Percentiles rank a stretch among this genome's conserved stretches.
Conservation (phyloP, 2,113 vertebrate species). For the Oxyura jamaicensis region DNA sequence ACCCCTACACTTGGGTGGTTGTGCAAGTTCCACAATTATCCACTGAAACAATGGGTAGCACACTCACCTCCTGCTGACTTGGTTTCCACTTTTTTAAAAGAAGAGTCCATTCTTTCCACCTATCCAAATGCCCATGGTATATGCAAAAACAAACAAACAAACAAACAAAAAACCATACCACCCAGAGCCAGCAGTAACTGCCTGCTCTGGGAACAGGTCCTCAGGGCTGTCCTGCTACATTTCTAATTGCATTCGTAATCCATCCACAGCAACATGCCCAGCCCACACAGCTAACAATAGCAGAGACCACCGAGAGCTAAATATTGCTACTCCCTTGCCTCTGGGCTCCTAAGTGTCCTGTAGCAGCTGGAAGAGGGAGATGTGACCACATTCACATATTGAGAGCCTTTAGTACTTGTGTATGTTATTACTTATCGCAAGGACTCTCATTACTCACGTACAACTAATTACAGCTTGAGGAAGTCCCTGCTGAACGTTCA, state of each 20-base stretch:
- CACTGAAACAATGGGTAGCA: neutral
- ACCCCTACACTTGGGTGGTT: neutral
- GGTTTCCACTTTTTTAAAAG: neutral
- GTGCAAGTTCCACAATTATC: neutral
- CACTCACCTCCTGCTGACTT: neutral
- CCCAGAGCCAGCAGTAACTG: rapidly evolving
- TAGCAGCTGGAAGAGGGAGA: neutral
- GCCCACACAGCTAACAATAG: neutral
- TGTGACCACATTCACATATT: neutral
- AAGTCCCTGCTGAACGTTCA: neutral
- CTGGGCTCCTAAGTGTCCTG: neutral
- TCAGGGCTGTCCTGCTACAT: neutral
- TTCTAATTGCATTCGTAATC: neutral
- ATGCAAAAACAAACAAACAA: neutral
- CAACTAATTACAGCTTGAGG: neutral
- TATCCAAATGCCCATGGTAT: neutral
- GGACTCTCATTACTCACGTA: neutral
- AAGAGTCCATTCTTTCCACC: neutral
- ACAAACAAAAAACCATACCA: too few species aligned
- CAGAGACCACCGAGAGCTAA: neutral
- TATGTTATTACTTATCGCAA: neutral
- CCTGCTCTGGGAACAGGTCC: neutral
- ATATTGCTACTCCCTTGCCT: neutral
- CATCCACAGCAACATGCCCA: rapidly evolving
- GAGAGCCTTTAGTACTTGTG: neutral